These are phyloP conservation scores for Parnassius mnemosyne DNA, from an alignment of 2,888 invertebrate species.

Conservation along the genomic window DNA sequence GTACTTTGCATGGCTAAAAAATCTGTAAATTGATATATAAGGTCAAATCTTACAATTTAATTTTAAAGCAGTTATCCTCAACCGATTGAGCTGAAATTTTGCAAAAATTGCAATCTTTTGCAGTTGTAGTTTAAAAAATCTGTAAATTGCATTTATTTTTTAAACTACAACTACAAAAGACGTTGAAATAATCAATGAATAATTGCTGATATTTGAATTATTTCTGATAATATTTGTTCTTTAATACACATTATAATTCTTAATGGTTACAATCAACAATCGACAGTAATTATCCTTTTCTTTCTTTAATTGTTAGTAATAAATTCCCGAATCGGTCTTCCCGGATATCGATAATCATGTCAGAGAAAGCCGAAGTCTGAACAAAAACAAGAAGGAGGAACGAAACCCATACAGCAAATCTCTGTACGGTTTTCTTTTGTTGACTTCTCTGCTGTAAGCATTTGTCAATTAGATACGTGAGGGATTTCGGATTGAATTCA, in stretches of 20 bases:
- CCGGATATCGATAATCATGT: slow-evolving; percentile 76
- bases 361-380: slow-evolving; percentile 54
- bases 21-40: neutral
- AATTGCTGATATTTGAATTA: neutral
- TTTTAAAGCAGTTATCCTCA: no score
- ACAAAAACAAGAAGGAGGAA: slow-evolving; percentile 48
- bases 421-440: slow-evolving; percentile 37
- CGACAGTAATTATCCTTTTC: slow-evolving; percentile 68
- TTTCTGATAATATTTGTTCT: slow-evolving; percentile 21
- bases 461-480: slow-evolving; percentile 27
- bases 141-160: neutral
- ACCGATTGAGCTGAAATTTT: no score
- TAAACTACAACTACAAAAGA: neutral
- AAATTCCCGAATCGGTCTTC: slow-evolving; percentile 59
- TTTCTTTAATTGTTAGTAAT: slow-evolving; percentile 60
- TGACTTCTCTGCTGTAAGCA: slow-evolving; percentile 28
- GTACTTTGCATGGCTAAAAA: neutral
- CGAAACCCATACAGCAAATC: slow-evolving; percentile 45
- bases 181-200: neutral
- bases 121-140: neutral
- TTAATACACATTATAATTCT: slow-evolving; percentile 39
- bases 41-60: no score
- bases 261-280: slow-evolving; percentile 50
- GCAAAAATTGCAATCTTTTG: no score
- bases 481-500: slow-evolving; percentile 14